A percentile compares a stretch with the other conserved stretches of the same genome.
phyloP scores from a whole-genome alignment of 2,797 vertebrate genomes.

The Danio tinwini region DNA sequence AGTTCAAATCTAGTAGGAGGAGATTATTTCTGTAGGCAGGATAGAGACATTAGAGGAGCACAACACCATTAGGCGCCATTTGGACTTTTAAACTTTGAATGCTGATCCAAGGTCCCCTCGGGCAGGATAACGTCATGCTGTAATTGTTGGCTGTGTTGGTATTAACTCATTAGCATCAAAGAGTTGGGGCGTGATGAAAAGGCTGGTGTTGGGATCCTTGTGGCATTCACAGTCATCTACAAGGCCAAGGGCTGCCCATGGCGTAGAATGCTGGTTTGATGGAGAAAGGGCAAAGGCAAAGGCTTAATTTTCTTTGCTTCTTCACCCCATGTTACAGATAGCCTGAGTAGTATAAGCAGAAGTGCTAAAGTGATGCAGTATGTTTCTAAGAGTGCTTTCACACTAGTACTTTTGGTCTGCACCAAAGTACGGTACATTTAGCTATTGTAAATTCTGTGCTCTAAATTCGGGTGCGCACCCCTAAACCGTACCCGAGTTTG shows the following conservation, averaged over 20 bases:
- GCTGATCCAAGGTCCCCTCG: conserved; percentile 45
- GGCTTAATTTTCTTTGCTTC: neutral
- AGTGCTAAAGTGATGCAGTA: neutral
- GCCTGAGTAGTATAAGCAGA: neutral
- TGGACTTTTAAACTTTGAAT: conserved; percentile 54
- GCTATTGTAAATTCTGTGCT: no score
- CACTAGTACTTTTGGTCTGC: no score
- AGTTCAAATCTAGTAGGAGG: conserved; percentile 45
- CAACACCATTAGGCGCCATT: conserved; percentile 41
- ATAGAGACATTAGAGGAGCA: conserved; percentile 19
- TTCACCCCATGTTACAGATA: conserved; percentile 15
- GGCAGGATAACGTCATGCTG: conserved; percentile 45
- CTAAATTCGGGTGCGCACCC: no score
- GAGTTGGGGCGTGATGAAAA: conserved; percentile 19
- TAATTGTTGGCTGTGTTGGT: conserved; percentile 64
- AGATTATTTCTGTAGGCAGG: conserved; percentile 44
- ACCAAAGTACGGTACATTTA: no score
- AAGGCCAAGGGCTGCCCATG: conserved; percentile 39
- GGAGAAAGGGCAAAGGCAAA: conserved; percentile 16
- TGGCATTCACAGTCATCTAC: conserved; percentile 46
- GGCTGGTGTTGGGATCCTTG: conserved; percentile 27
- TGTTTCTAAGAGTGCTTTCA: no score
- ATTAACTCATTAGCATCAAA: conserved; percentile 69
- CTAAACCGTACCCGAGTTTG: no score
- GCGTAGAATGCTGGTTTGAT: conserved; percentile 11